phyloP scores from a whole-genome alignment of 2,888 invertebrate genomes.

The Limnephilus lunatus region DNA sequence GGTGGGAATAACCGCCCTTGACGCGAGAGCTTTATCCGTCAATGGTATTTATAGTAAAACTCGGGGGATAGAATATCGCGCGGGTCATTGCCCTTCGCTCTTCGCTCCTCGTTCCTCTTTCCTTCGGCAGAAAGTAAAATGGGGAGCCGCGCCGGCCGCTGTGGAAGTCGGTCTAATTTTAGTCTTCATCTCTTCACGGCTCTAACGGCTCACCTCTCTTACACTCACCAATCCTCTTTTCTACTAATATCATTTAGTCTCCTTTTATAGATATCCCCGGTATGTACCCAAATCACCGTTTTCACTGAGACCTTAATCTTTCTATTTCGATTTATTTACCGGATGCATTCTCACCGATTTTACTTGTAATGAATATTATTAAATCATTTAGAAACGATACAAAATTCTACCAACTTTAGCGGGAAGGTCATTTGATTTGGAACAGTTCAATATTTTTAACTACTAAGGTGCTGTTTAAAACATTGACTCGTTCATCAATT shows the following conservation, averaged over 20 bases:
- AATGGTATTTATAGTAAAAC: not conserved
- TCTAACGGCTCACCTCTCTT: not conserved
- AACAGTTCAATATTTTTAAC: not conserved
- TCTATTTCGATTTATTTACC: not conserved
- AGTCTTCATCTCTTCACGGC: not conserved
- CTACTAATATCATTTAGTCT: not conserved
- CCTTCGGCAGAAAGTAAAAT: slow-evolving; percentile 9
- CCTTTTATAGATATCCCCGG: not conserved
- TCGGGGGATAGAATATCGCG: slow-evolving; percentile 27
- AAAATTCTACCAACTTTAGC: not conserved
- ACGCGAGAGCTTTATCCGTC: not conserved
- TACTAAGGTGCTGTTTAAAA: not conserved
- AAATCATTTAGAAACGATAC: not conserved
- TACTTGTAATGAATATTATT: not conserved
- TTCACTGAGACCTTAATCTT: not conserved
- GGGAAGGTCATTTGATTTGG: not conserved
- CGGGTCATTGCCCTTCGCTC: slow-evolving; percentile 23
- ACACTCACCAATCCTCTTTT: not conserved
- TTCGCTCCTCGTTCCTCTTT: not conserved
- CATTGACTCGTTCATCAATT: not conserved
- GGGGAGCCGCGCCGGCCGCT: not conserved
- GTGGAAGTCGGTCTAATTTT: not conserved
- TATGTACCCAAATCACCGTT: not conserved
- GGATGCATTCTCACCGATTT: not conserved
- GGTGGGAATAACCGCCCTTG: not conserved